Base-by-base conservation (phyloP, 2,113 vertebrate species). In the Toxotes jaculatrix region DNA sequence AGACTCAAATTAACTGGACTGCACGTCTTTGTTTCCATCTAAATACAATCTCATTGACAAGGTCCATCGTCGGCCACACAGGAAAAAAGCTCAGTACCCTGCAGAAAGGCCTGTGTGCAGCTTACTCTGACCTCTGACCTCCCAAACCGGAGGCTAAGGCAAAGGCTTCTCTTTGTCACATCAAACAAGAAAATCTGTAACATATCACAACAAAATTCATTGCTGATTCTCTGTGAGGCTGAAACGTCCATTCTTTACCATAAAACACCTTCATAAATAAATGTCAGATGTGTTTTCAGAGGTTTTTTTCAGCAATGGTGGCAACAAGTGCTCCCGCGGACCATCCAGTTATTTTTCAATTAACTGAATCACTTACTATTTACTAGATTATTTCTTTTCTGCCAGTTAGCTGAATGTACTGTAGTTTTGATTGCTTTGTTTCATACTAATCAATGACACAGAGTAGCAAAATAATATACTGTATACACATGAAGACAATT, bases 361-460 rank as follows among this genome's bases (percentile, higher is more conserved):
- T 53, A 8, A 53, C 2, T 51, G 19, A 47, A 65, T 31, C 16
- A 36, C 47, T 51, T 64, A 3, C 13, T 61, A 7, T 13, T 11
- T 2, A 36, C 27, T 31, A 12, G 6, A 53, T 16, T 5, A 74
- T 42, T 57, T 47, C 4, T 74, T 17, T 31, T 42, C 40, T 70
- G 61, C 36, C 9, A 31, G 7, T 36, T 7, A 7, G 13, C 36
- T 32, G 23, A n/a, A 59, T 79, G 27, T 23, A 72, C 40, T 61
- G n/a, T 11, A 49, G 23, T 43, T 55, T 77, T 13, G 42, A 16
- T 72, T 19, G n/a, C 0, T 55, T 62, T 62, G 8, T 67, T 4
- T 63, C 21, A 42, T 49, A 16, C 59, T n/a, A 64, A 55, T 68
- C 47, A 57, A 45, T 75, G 62, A 65, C 38, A 79, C 42, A 70